phyloP scores from a whole-genome alignment of 2,113 vertebrate species.

The Nothocercus nigrocapillus region DNA sequence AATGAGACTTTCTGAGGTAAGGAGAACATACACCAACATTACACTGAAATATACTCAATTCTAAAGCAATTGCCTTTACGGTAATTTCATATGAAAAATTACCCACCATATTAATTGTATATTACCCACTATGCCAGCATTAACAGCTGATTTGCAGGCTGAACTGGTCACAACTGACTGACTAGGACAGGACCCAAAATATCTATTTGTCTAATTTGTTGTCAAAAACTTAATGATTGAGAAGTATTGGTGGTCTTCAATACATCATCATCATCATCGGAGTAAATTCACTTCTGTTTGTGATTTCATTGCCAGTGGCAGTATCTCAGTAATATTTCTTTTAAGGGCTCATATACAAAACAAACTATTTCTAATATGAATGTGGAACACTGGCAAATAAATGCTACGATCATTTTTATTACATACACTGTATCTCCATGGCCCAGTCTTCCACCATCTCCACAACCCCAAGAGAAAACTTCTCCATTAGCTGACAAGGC shows the following conservation, averaged over 20 bases:
- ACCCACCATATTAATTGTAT: too few species aligned
- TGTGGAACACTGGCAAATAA: background rate
- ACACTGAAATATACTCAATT: background rate
- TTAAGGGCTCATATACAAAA: background rate
- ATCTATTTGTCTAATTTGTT: background rate
- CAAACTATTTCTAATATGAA: background rate
- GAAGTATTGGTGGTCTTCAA: background rate
- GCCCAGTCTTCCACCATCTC: constrained; percentile 94
- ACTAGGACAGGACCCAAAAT: background rate
- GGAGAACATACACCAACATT: background rate
- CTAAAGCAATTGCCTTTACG: background rate
- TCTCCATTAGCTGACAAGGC: constrained; percentile 93
- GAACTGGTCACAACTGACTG: background rate
- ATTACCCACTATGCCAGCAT: background rate
- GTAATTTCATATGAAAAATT: background rate
- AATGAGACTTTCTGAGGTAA: background rate
- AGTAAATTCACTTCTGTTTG: background rate
- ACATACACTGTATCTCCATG: constrained; percentile 96
- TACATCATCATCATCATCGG: background rate
- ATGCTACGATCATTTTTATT: background rate
- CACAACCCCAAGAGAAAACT: constrained; percentile 98
- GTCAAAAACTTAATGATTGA: background rate
- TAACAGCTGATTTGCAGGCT: background rate
- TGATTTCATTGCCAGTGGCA: background rate
- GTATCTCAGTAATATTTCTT: background rate